These are phyloP conservation scores for Torymus texanus DNA, from an alignment of 2,888 invertebrate genomes.

Conservation along the genomic window DNA sequence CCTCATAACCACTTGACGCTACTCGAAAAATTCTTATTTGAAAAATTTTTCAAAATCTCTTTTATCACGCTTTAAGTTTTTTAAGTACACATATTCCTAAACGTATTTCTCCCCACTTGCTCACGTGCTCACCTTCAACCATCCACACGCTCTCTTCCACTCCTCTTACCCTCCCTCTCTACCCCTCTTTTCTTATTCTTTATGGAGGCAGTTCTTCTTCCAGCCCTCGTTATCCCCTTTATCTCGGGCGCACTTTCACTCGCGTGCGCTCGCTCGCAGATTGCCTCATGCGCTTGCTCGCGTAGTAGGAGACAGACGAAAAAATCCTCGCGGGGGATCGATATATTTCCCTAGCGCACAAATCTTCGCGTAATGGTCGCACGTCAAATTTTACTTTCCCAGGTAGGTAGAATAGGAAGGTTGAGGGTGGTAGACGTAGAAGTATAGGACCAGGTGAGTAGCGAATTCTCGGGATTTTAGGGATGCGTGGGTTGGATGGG, in stretches of 20 bases:
- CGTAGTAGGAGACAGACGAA: not conserved
- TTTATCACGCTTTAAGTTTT: too few species aligned
- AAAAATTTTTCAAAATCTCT: too few species aligned
- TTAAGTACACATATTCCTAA: too few species aligned
- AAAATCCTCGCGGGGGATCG: conserved; percentile 59
- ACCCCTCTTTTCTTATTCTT: not conserved
- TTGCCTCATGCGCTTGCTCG: conserved; percentile 1
- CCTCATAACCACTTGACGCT: too few species aligned
- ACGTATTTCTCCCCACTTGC: too few species aligned
- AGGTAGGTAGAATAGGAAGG: conserved; percentile 41
- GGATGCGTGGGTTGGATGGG: not conserved
- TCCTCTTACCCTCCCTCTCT: not conserved
- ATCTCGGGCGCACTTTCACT: conserved; percentile 43
- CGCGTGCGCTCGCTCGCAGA: not conserved
- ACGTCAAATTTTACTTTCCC: conserved; percentile 59
- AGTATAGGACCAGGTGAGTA: not conserved
- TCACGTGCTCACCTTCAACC: too few species aligned
- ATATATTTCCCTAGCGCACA: conserved; percentile 60
- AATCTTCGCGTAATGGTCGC: conserved; percentile 56
- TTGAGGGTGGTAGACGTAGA: conserved; percentile 2
- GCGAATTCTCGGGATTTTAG: conserved; percentile 13
- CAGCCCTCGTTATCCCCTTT: conserved; percentile 42
- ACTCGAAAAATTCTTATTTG: too few species aligned
- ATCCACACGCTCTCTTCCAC: too few species aligned
- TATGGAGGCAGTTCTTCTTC: conserved; percentile 25